phyloP scores from a whole-genome alignment of 2,113 vertebrate genomes.

The Cyprinodon tularosa region DNA sequence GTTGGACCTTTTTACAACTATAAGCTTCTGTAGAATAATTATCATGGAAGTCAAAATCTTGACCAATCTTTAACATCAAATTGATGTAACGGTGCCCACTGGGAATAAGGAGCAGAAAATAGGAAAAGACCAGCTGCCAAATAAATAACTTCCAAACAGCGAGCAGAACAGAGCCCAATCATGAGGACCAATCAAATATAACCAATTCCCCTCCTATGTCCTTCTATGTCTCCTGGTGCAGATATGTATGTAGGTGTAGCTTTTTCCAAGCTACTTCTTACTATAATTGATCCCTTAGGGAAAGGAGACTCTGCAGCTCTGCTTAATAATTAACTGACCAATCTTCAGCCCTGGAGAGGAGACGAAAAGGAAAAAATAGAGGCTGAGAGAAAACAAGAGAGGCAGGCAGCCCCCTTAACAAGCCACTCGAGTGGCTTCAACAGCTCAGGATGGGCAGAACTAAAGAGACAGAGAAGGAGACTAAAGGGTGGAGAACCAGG shows the following conservation, averaged over 20 bases:
- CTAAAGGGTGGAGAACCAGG: slow-evolving; percentile 18
- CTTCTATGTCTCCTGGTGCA: slow-evolving; percentile 8
- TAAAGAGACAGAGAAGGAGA: slow-evolving; percentile 34
- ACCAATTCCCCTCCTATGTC: not conserved
- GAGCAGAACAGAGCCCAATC: slow-evolving; percentile 35
- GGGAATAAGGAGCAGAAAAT: not conserved
- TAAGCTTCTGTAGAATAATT: too few relatives aligned
- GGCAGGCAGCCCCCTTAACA: slow-evolving; percentile 51
- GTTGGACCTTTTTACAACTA: too few relatives aligned
- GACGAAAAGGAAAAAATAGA: slow-evolving; percentile 22
- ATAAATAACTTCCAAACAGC: not conserved
- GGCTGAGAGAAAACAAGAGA: slow-evolving; percentile 33
- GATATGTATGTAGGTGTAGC: slow-evolving; percentile 55
- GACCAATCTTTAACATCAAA: too few relatives aligned
- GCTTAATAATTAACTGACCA: slow-evolving; percentile 78
- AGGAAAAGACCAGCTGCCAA: not conserved
- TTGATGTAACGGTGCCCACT: too few relatives aligned
- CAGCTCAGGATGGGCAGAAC: slow-evolving; percentile 44
- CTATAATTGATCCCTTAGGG: slow-evolving; percentile 76
- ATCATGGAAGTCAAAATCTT: too few relatives aligned
- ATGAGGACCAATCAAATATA: slow-evolving; percentile 38
- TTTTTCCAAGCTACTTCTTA: slow-evolving; percentile 55
- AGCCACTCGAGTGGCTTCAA: slow-evolving; percentile 65
- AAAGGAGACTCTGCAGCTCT: slow-evolving; percentile 57
- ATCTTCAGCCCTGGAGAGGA: slow-evolving; percentile 53